Evolutionary conservation across 2,888 invertebrate species (phyloP).

Genomic region (Tachystola acroxantha): DNA sequence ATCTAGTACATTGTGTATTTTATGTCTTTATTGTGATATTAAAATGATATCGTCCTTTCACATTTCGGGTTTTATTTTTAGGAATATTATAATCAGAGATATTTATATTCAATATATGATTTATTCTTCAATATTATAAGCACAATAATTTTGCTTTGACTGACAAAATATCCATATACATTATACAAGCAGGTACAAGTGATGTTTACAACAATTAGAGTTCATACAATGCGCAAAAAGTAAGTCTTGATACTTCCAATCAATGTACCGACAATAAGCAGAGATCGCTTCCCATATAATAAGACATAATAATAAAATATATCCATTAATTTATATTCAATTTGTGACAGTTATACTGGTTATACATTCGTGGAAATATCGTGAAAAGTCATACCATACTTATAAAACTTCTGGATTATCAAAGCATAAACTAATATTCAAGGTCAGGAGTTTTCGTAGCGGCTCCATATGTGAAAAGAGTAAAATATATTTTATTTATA

Average conservation of each 20-base stretch:
- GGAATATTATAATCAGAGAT: slow-evolving; percentile 27
- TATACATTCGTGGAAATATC: neutral
- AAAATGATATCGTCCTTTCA: slow-evolving; percentile 46
- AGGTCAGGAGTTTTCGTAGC: too few species aligned
- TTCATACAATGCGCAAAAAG: slow-evolving; percentile 31
- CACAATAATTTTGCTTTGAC: slow-evolving; percentile 78
- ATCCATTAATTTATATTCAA: neutral
- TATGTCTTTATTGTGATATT: slow-evolving; percentile 56
- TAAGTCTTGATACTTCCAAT: slow-evolving; percentile 2
- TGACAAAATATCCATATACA: slow-evolving; percentile 72
- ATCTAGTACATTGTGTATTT: slow-evolving; percentile 38
- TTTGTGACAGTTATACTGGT: slow-evolving; percentile 32
- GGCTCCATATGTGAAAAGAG: too few species aligned
- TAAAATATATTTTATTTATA: too few species aligned
- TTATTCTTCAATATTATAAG: slow-evolving; percentile 72
- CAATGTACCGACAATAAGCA: slow-evolving; percentile 8
- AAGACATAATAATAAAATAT: slow-evolving; percentile 6
- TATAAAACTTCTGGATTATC: slow-evolving; percentile 37
- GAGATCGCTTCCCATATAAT: slow-evolving; percentile 1
- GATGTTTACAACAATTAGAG: slow-evolving; percentile 69
- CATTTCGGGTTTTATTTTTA: neutral
- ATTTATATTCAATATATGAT: slow-evolving; percentile 65
- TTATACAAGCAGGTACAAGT: slow-evolving; percentile 74
- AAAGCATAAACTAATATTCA: slow-evolving; percentile 39
- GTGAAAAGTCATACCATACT: neutral